phyloP scores from a whole-genome alignment of 2,888 invertebrate species.

The Lottia scabra region DNA sequence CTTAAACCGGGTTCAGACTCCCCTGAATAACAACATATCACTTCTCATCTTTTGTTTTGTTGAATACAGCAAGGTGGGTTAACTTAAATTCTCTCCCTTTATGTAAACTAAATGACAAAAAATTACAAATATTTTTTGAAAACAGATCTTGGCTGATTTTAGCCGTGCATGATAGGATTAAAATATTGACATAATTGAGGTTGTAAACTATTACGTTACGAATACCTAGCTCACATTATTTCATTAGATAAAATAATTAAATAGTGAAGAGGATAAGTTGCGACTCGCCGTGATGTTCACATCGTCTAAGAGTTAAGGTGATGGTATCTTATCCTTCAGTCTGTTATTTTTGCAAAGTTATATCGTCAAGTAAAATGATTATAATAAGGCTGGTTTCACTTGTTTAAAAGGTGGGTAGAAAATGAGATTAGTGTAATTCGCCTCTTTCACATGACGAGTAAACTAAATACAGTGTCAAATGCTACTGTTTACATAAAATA shows the following conservation, averaged over 20 bases:
- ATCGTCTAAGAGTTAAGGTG: neutral
- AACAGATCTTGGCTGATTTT: neutral
- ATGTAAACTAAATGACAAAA: constrained; percentile 2
- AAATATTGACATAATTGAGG: constrained; percentile 10
- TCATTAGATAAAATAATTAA: constrained; percentile 23
- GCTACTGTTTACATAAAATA: neutral
- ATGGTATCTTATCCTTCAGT: neutral
- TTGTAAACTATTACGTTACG: constrained; percentile 13
- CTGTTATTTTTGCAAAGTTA: constrained; percentile 1
- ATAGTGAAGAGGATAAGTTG: constrained; percentile 11
- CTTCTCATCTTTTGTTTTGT: no score
- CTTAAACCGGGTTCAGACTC: no score
- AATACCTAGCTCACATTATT: constrained; percentile 16
- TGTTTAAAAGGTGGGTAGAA: neutral
- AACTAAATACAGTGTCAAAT: constrained; percentile 6
- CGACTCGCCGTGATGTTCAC: constrained; percentile 8
- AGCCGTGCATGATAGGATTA: constrained; percentile 12
- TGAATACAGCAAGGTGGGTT: neutral
- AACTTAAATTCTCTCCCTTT: constrained; percentile 1
- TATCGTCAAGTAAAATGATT: neutral
- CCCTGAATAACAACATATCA: no score
- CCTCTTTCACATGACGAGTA: neutral
- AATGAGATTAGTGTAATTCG: constrained; percentile 2
- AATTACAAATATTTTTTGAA: constrained; percentile 1
- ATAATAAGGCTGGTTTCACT: neutral